A percentile compares a stretch with the other conserved stretches of the same genome.
Conservation (phyloP, 1,140 invertebrate species). For the Colletes gigas region DNA sequence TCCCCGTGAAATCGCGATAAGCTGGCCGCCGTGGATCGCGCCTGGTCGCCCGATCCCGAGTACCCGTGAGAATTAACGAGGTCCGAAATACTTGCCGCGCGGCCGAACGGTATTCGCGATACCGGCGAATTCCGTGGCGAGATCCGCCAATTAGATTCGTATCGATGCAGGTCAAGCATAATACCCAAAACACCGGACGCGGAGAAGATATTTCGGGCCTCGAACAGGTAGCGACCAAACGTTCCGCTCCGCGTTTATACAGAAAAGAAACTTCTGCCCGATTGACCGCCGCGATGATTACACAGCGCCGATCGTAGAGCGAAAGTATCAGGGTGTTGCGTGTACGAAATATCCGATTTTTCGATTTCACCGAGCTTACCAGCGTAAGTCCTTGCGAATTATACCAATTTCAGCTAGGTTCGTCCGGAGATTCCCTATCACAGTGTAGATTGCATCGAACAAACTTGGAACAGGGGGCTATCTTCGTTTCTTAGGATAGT, state of each 20-base stretch:
- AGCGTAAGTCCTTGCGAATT: too few relatives aligned
- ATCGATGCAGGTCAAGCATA: conserved; percentile 55
- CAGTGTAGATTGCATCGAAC: too few relatives aligned
- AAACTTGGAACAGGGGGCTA: too few relatives aligned
- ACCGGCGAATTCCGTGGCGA: conserved; percentile 38
- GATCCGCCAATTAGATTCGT: conserved; percentile 61
- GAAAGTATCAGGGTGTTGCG: too few relatives aligned
- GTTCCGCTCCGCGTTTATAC: neutral
- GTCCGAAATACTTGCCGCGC: conserved; percentile 70
- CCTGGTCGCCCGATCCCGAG: conserved; percentile 5
- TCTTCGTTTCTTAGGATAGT: too few relatives aligned
- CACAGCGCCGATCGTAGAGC: too few relatives aligned
- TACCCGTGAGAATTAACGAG: conserved; percentile 74
- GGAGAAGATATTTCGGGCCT: conserved; percentile 38
- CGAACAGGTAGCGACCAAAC: conserved; percentile 17
- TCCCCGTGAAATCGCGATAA: conserved; percentile 54
- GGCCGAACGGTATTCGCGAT: conserved; percentile 61
- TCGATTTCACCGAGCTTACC: too few relatives aligned
- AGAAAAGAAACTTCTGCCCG: neutral
- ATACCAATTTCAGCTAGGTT: too few relatives aligned
- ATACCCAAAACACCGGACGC: conserved; percentile 35
- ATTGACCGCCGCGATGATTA: too few relatives aligned
- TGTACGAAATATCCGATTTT: too few relatives aligned
- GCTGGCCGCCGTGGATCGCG: conserved; percentile 37
- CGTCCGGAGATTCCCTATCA: too few relatives aligned